Evolutionary conservation across 35 echinoderm and acorn worm species (phyloP).

Genomic region (Holothuria glaberrima): DNA sequence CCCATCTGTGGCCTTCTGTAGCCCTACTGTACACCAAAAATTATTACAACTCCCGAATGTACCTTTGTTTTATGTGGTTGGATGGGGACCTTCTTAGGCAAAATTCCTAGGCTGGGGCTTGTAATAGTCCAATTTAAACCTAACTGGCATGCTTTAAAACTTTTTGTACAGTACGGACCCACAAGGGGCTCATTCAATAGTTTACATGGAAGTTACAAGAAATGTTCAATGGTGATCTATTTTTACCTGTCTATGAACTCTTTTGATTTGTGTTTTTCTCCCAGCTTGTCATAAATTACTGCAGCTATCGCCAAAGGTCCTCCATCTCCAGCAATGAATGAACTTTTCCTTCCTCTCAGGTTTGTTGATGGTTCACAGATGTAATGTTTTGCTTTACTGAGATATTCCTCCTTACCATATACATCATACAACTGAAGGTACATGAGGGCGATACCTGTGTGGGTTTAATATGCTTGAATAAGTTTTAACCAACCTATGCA

Average conservation of each 20-base stretch:
- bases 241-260: constrained; percentile 44
- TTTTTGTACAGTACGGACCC: background rate
- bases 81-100: too few species aligned
- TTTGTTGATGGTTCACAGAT: constrained; percentile 2
- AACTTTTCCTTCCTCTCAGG: constrained; percentile 3
- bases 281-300: constrained; percentile 51
- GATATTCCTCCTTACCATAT: background rate
- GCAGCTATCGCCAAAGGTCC: constrained; percentile 46
- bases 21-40: too few species aligned
- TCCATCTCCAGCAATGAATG: constrained; percentile 56
- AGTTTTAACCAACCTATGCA: too few species aligned
- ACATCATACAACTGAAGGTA: constrained; percentile 61
- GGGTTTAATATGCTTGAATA: background rate
- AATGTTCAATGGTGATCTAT: background rate
- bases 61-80: too few species aligned
- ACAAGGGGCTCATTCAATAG: background rate
- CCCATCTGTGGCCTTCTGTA: too few species aligned
- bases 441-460: constrained; percentile 55
- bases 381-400: constrained; percentile 55
- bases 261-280: constrained; percentile 36
- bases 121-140: too few species aligned
- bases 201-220: background rate
- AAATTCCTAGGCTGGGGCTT: too few species aligned
- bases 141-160: too few species aligned
- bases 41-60: too few species aligned